Evolutionary conservation across 2,113 vertebrate species (phyloP).

Genomic region (Campylomormyrus numenius): DNA sequence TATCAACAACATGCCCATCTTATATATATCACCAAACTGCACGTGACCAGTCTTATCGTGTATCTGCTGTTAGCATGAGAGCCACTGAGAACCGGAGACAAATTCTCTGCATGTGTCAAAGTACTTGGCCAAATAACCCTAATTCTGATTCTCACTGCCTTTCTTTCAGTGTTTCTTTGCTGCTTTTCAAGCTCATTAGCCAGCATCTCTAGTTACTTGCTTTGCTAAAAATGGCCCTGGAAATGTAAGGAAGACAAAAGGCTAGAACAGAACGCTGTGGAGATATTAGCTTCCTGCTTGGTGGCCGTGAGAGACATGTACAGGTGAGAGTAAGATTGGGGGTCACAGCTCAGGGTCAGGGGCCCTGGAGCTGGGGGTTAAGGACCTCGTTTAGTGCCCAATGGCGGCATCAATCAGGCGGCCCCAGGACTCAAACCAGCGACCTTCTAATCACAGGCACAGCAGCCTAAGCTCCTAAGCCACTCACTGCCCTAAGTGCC

Average conservation of each 20-base stretch:
- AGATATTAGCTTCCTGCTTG: neutral
- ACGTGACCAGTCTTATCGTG: neutral
- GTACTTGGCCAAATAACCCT: neutral
- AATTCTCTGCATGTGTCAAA: neutral
- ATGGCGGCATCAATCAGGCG: neutral
- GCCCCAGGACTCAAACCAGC: neutral
- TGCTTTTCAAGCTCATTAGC: slow-evolving; percentile 2
- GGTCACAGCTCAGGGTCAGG: neutral
- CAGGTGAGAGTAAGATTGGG: neutral
- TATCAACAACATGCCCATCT: neutral
- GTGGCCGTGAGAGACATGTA: neutral
- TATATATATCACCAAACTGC: neutral
- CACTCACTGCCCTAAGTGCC: neutral
- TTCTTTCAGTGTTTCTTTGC: neutral
- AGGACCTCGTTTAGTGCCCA: neutral
- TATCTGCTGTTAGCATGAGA: neutral
- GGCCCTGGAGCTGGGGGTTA: neutral
- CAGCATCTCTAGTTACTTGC: neutral
- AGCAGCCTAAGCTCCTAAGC: neutral
- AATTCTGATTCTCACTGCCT: slow-evolving; percentile 1
- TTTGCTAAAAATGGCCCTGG: neutral
- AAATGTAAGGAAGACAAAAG: neutral
- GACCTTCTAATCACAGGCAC: neutral
- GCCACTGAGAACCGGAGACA: neutral
- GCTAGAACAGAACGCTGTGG: neutral